Evolutionary conservation across 2,797 vertebrate species (phyloP).

Genomic region (Brotula barbata): DNA sequence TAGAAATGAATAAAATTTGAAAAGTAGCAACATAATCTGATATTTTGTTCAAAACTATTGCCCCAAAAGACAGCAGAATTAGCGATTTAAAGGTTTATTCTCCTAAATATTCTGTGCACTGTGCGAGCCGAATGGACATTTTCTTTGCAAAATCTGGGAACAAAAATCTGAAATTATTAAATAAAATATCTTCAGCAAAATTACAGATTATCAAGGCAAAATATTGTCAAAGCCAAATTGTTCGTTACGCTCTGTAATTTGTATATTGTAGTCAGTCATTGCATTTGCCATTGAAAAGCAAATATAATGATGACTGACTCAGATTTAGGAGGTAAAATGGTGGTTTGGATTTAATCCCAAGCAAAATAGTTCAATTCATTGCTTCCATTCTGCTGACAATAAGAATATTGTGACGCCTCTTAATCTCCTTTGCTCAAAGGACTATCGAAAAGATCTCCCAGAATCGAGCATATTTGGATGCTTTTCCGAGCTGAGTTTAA

Average conservation of each 20-base stretch:
- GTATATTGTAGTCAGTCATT: conserved; percentile 71
- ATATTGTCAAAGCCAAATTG: conserved; percentile 58
- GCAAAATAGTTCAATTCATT: conserved; percentile 44
- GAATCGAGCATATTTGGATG: background rate
- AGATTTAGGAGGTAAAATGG: conserved; percentile 54
- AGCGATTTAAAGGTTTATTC: too few species aligned
- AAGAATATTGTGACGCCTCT: conserved; percentile 39
- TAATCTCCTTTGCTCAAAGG: background rate
- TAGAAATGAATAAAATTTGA: too few species aligned
- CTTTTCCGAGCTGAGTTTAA: background rate
- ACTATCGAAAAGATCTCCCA: conserved; percentile 2
- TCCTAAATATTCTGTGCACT: too few species aligned
- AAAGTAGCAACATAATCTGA: too few species aligned
- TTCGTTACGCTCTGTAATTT: conserved; percentile 58
- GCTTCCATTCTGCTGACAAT: conserved; percentile 55
- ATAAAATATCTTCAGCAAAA: too few species aligned
- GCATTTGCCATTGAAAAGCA: conserved; percentile 57
- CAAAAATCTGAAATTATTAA: too few species aligned
- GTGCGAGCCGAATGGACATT: too few species aligned
- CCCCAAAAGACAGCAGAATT: too few species aligned
- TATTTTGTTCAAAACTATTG: too few species aligned
- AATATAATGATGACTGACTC: conserved; percentile 54
- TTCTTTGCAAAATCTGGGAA: too few species aligned
- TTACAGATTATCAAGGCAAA: conserved; percentile 67
- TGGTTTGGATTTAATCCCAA: conserved; percentile 56